phyloP scores from a whole-genome alignment of 2,113 vertebrate species.

The Meles meles region DNA sequence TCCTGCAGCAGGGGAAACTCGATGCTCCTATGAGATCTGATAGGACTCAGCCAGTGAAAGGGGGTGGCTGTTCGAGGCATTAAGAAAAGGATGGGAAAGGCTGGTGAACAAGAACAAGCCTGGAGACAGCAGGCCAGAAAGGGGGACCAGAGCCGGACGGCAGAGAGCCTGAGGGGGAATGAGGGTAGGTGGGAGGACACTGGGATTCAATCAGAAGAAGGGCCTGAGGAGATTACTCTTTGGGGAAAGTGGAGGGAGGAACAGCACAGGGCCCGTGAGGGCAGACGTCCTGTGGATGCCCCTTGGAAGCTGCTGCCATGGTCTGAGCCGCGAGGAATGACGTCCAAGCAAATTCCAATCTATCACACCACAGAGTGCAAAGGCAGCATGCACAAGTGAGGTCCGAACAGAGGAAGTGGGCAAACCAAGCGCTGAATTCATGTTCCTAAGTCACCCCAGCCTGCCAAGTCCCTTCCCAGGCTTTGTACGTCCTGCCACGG shows the following conservation, averaged over 20 bases:
- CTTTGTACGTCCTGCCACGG: not conserved
- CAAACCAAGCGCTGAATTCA: not conserved
- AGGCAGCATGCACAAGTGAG: not conserved
- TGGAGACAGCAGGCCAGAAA: not conserved
- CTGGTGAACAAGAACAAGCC: not conserved
- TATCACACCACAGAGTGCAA: accelerated
- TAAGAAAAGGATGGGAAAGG: not conserved
- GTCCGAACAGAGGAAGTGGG: not conserved
- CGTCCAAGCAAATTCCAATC: not conserved
- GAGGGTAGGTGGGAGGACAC: no score
- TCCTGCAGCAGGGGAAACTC: not conserved
- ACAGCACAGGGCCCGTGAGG: not conserved
- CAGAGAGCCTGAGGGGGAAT: not conserved
- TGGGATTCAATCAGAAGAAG: not conserved
- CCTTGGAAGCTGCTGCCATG: not conserved
- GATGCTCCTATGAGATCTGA: not conserved
- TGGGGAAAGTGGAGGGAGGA: not conserved
- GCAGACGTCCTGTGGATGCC: not conserved
- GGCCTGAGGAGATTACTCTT: not conserved
- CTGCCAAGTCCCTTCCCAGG: not conserved
- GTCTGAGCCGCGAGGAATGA: not conserved
- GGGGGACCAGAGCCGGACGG: not conserved
- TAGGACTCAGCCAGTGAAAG: not conserved
- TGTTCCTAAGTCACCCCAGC: not conserved
- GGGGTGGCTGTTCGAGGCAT: no score